Evolutionary conservation across 2,888 invertebrate species (phyloP).

Genomic region (Dione juno): DNA sequence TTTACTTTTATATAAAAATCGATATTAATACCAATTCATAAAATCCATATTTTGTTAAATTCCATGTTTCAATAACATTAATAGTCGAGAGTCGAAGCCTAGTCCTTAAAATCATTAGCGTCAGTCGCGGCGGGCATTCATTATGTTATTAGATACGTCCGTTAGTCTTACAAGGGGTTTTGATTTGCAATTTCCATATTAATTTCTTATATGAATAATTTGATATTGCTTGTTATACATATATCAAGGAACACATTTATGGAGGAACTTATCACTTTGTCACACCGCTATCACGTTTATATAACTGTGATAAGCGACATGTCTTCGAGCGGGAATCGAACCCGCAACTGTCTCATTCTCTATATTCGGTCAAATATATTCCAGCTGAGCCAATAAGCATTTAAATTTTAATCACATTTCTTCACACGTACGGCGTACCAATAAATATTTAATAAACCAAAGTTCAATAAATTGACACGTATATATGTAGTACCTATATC

Average conservation of each 20-base stretch:
- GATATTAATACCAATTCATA: not conserved
- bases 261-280: not conserved
- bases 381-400: too few species aligned
- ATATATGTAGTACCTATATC: too few species aligned
- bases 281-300: too few species aligned
- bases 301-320: too few species aligned
- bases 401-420: too few species aligned
- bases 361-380: too few species aligned
- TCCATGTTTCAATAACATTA: not conserved
- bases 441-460: too few species aligned
- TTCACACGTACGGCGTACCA: too few species aligned
- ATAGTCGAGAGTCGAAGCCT: not conserved
- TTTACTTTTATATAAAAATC: too few species aligned
- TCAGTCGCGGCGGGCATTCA: constrained; percentile 10
- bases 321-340: too few species aligned
- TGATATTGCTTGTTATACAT: not conserved
- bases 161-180: constrained; percentile 17
- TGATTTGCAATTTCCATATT: constrained; percentile 21
- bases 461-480: too few species aligned
- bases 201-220: constrained; percentile 10
- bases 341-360: too few species aligned
- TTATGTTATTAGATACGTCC: constrained; percentile 24
- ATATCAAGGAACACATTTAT: not conserved
- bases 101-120: constrained; percentile 15
- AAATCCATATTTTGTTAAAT: not conserved